A percentile compares a stretch with the other conserved stretches of the same genome.
phyloP scores from a whole-genome alignment of 2,797 vertebrate species.

The Pachyuromys duprasi region DNA sequence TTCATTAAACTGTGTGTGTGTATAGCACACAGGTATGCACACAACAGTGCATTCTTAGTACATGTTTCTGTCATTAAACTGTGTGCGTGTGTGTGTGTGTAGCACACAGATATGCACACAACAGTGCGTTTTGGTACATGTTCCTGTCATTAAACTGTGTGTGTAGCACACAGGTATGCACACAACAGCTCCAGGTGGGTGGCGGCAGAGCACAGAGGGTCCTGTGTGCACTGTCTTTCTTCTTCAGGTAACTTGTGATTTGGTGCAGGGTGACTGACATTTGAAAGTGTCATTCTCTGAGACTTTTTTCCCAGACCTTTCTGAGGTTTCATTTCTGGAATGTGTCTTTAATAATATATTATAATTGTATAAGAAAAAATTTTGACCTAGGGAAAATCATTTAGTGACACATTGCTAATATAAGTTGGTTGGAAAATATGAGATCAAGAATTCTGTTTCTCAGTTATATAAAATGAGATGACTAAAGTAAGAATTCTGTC shows the following conservation, averaged over 20 bases:
- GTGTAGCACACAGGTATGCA: no score
- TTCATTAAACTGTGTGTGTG: not conserved
- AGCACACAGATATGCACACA: no score
- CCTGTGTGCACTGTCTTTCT: not conserved
- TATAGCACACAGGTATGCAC: no score
- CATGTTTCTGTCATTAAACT: not conserved
- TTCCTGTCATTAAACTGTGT: no score
- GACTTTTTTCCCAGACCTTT: slow-evolving; percentile 10
- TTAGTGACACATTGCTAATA: slow-evolving; percentile 37
- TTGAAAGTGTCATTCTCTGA: not conserved
- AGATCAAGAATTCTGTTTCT: slow-evolving; percentile 25
- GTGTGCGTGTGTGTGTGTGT: no score
- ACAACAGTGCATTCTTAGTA: no score
- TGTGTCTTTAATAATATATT: slow-evolving; percentile 62
- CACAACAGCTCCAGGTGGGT: not conserved
- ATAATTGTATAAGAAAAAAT: slow-evolving; percentile 48
- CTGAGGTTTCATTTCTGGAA: slow-evolving; percentile 61
- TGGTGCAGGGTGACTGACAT: not conserved
- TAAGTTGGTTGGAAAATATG: slow-evolving; percentile 57
- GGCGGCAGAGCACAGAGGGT: not conserved
- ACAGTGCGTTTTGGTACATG: no score
- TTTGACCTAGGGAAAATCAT: slow-evolving; percentile 51
- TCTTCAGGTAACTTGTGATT: not conserved
- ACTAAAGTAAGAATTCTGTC: slow-evolving; percentile 52
- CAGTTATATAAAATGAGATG: slow-evolving; percentile 26